Conservation (phyloP, 2,113 vertebrate genomes). For the Connochaetes taurinus region DNA sequence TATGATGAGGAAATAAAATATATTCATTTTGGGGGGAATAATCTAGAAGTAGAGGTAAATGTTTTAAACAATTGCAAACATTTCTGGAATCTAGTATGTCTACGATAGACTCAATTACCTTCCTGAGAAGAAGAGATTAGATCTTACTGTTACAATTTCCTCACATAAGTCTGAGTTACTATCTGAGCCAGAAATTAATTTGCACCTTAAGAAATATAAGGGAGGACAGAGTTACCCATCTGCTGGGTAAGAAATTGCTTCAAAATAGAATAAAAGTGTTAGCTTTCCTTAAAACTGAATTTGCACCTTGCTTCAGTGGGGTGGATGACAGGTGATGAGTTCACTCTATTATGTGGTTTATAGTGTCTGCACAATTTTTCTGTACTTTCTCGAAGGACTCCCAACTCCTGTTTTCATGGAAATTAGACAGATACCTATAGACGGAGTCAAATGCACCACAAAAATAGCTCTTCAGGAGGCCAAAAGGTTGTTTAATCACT, state of each 20-base stretch:
- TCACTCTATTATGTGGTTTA: conserved; percentile 63
- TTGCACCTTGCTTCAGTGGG: conserved; percentile 68
- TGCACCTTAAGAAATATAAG: conserved; percentile 75
- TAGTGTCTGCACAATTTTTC: conserved; percentile 34
- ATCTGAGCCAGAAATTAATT: conserved; percentile 78
- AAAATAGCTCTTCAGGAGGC: neutral
- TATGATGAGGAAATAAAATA: neutral
- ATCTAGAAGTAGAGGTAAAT: neutral
- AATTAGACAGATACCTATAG: conserved; percentile 8
- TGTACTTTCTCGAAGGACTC: neutral
- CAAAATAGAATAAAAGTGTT: conserved; percentile 74
- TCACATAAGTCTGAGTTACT: conserved; percentile 64
- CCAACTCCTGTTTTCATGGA: conserved; percentile 35
- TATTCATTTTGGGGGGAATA: neutral
- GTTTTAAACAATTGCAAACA: neutral
- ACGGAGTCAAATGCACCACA: neutral
- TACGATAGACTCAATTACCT: conserved; percentile 7
- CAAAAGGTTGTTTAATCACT: neutral
- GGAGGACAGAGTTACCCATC: conserved; percentile 71
- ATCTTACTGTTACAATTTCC: conserved; percentile 57
- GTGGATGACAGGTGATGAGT: conserved; percentile 44
- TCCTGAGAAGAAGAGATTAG: conserved; percentile 26
- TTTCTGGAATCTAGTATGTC: conserved; percentile 25
- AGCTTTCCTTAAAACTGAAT: conserved; percentile 75
- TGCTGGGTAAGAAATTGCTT: conserved; percentile 77